Evolutionary conservation across 1,140 invertebrate species (phyloP).

Genomic region (Eriocheir sinensis): DNA sequence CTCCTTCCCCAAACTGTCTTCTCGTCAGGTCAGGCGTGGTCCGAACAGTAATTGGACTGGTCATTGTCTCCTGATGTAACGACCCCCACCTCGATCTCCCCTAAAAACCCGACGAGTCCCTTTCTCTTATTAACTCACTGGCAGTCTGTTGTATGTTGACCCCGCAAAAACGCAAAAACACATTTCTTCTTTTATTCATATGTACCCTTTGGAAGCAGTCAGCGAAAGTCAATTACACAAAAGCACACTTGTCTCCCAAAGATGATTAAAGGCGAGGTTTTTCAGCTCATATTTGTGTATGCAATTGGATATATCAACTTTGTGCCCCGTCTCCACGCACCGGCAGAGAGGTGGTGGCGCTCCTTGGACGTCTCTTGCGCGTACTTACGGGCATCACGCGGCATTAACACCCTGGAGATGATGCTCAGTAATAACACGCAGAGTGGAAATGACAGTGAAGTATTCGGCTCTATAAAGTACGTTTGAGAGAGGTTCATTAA

Average conservation of each 20-base stretch:
- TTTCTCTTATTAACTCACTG: background rate
- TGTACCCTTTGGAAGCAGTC: background rate
- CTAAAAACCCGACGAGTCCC: background rate
- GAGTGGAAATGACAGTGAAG: background rate
- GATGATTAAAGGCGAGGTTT: background rate
- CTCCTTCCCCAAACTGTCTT: too few relatives aligned
- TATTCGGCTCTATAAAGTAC: background rate
- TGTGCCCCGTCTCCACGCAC: too few relatives aligned
- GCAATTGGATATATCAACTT: background rate
- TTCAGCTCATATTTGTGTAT: too few relatives aligned
- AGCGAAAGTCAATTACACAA: background rate
- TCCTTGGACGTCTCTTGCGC: background rate
- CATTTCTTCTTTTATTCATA: background rate
- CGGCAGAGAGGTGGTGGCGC: too few relatives aligned
- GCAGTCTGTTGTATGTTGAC: background rate
- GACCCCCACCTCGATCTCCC: slow-evolving; percentile 1
- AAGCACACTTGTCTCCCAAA: background rate
- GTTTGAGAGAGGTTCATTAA: background rate
- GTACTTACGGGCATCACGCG: background rate
- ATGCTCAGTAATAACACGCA: background rate
- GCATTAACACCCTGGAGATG: too few relatives aligned
- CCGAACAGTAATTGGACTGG: background rate
- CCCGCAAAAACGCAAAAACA: background rate
- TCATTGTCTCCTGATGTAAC: background rate
- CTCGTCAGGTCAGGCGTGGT: background rate